Percentiles rank a stretch among this genome's conserved stretches.
phyloP scores from a whole-genome alignment of 2,113 vertebrate genomes.

The Amphilophus citrinellus region DNA sequence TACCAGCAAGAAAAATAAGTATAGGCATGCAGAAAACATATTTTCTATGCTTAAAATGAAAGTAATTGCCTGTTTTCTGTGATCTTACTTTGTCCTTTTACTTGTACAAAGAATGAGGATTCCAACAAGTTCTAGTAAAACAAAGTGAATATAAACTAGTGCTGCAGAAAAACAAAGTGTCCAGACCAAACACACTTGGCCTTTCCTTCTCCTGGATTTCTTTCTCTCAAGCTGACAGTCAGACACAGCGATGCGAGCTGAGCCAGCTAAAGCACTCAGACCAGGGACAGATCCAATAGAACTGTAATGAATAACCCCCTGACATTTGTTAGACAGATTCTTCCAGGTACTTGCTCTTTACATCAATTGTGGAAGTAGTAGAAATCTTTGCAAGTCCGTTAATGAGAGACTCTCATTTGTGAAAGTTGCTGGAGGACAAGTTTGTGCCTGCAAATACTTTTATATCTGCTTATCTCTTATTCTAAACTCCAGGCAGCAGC shows the following conservation, averaged over 20 bases:
- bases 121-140: background rate
- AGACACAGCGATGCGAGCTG: constrained; percentile 18
- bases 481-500: constrained; percentile 23
- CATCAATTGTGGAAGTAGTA: background rate
- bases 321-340: background rate
- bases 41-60: background rate
- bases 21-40: background rate
- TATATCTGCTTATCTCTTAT: constrained; percentile 24
- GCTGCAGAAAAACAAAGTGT: background rate
- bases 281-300: constrained; percentile 8
- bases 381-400: background rate
- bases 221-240: constrained; percentile 25
- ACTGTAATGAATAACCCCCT: constrained; percentile 26
- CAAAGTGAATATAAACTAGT: background rate
- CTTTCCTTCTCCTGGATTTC: background rate
- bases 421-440: background rate
- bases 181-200: background rate
- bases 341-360: constrained; percentile 12
- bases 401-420: background rate
- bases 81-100: background rate
- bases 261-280: constrained; percentile 7
- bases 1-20: background rate
- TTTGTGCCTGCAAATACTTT: background rate
- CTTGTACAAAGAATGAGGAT: background rate
- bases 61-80: background rate